phyloP scores from a whole-genome alignment of 2,797 vertebrate genomes.

The Thalassophryne amazonica region DNA sequence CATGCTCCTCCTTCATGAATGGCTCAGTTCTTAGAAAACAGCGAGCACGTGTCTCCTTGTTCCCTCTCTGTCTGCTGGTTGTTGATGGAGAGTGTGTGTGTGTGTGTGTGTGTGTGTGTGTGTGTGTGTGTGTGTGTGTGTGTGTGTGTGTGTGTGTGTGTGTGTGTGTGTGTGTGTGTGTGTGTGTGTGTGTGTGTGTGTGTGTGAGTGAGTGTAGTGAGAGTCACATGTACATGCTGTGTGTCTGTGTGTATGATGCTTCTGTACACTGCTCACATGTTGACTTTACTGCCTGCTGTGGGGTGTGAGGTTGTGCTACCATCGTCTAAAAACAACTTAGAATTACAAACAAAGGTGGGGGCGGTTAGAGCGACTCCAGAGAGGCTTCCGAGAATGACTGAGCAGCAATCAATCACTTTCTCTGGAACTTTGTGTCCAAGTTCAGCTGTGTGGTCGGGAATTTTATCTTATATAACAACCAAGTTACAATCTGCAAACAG shows the following conservation, averaged over 20 bases:
- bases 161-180: neutral
- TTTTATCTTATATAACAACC: too few species aligned
- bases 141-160: neutral
- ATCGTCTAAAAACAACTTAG: neutral
- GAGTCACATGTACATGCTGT: too few species aligned
- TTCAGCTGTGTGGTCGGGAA: too few species aligned
- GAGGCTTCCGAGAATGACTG: slow-evolving; percentile 48
- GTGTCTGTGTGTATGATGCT: too few species aligned
- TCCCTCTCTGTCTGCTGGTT: slow-evolving; percentile 3
- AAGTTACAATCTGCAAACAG: too few species aligned
- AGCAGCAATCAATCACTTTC: slow-evolving; percentile 29
- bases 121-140: slow-evolving; percentile 10
- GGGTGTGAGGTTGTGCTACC: too few species aligned
- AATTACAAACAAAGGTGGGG: slow-evolving; percentile 9
- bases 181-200: neutral
- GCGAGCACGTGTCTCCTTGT: slow-evolving; percentile 46
- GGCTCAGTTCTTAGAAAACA: slow-evolving; percentile 59
- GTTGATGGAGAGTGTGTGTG: slow-evolving; percentile 5
- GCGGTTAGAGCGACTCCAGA: neutral
- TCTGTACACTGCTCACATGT: too few species aligned
- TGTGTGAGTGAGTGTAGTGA: neutral
- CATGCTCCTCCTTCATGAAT: slow-evolving; percentile 40
- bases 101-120: slow-evolving; percentile 13
- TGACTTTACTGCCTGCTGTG: too few species aligned
- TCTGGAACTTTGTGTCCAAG: too few species aligned